A percentile compares a stretch with the other conserved stretches of the same genome.
phyloP scores from a whole-genome alignment of 2,888 invertebrate genomes.

The Leptinotarsa rubiginosa region DNA sequence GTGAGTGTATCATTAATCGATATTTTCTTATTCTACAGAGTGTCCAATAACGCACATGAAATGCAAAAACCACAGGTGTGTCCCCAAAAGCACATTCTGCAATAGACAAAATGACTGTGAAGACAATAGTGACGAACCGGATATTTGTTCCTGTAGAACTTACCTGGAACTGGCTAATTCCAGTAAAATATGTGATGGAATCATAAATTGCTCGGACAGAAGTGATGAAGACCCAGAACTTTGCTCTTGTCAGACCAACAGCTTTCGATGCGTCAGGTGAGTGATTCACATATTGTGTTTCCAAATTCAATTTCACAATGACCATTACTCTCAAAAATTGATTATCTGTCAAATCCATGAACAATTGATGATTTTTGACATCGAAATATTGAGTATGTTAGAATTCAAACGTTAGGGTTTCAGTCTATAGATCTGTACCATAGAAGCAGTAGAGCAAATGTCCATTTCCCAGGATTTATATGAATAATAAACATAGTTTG shows the following conservation, averaged over 20 bases:
- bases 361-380: too few species aligned
- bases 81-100: constrained; percentile 77
- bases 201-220: constrained; percentile 81
- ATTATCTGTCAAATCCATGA: too few species aligned
- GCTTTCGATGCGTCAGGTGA: constrained; percentile 70
- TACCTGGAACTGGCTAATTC: constrained; percentile 78
- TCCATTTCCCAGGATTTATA: too few species aligned
- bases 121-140: constrained; percentile 80
- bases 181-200: constrained; percentile 80
- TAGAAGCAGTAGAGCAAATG: too few species aligned
- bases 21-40: constrained; percentile 63
- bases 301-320: background rate
- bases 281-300: constrained; percentile 27
- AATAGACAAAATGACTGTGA: constrained; percentile 77
- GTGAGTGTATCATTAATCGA: background rate
- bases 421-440: too few species aligned
- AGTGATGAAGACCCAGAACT: constrained; percentile 78
- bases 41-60: constrained; percentile 75
- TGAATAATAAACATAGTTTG: too few species aligned
- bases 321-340: too few species aligned
- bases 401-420: too few species aligned
- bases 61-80: constrained; percentile 78
- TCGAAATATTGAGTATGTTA: too few species aligned
- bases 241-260: constrained; percentile 72
- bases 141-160: constrained; percentile 73